Evolutionary conservation across 2,888 invertebrate genomes (phyloP).

Genomic region (Neelides folsomi): DNA sequence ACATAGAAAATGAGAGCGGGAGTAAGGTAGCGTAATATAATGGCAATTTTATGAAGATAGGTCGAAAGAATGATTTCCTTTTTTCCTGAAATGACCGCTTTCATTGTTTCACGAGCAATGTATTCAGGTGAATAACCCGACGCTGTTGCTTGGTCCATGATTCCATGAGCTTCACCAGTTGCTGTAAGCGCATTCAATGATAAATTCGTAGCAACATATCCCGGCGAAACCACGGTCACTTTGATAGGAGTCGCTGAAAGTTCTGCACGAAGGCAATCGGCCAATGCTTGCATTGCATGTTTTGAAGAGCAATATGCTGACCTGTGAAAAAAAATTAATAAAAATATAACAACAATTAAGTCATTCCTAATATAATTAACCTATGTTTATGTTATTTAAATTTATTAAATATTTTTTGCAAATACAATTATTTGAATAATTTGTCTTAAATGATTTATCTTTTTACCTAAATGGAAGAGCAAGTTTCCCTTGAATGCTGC

Average conservation of each 20-base stretch:
- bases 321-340: slow-evolving; percentile 38
- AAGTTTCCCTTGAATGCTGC: slow-evolving; percentile 85
- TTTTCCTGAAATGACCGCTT: slow-evolving; percentile 53
- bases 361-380: background rate
- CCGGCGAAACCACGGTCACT: slow-evolving; percentile 80
- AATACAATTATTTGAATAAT: background rate
- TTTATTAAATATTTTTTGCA: background rate
- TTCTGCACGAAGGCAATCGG: slow-evolving; percentile 80
- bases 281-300: slow-evolving; percentile 88
- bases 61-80: slow-evolving; percentile 65
- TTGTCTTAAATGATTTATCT: background rate
- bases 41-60: slow-evolving; percentile 52
- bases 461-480: slow-evolving; percentile 61
- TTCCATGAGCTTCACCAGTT: slow-evolving; percentile 60
- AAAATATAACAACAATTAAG: background rate
- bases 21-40: slow-evolving; percentile 55
- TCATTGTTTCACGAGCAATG: slow-evolving; percentile 58
- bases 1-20: slow-evolving; percentile 68
- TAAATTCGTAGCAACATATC: slow-evolving; percentile 77
- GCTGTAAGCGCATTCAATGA: slow-evolving; percentile 79
- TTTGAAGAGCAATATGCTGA: slow-evolving; percentile 85
- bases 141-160: slow-evolving; percentile 70
- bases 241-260: slow-evolving; percentile 58
- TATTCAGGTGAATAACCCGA: slow-evolving; percentile 61
- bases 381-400: too few species aligned